Conservation (phyloP, 2,797 vertebrate species). For the Gouania willdenowi region DNA sequence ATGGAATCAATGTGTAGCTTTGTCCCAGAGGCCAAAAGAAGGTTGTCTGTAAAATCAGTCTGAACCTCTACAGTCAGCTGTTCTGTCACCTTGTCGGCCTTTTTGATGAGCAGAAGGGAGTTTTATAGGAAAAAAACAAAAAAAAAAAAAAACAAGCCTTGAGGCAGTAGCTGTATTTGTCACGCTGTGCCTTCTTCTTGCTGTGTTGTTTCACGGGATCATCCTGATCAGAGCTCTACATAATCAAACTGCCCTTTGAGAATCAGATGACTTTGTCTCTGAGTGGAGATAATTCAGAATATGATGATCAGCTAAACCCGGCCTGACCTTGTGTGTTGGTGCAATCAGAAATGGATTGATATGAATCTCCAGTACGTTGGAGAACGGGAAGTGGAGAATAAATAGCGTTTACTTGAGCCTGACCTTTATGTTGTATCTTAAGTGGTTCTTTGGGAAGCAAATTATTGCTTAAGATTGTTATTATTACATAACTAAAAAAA, state of each 20-base stretch:
- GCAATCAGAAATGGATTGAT: slow-evolving; percentile 48
- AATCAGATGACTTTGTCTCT: slow-evolving; percentile 60
- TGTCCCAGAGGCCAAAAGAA: slow-evolving; percentile 50
- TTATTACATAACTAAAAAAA: no score
- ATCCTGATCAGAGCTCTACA: slow-evolving; percentile 27
- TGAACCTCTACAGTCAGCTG: slow-evolving; percentile 4
- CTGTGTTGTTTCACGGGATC: slow-evolving; percentile 10
- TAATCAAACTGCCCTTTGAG: slow-evolving; percentile 53
- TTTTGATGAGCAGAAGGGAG: slow-evolving; percentile 17
- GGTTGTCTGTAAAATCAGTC: slow-evolving; percentile 56
- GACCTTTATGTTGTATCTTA: slow-evolving; percentile 49
- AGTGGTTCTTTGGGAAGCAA: slow-evolving; percentile 28
- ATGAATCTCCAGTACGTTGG: slow-evolving; percentile 47
- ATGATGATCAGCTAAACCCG: slow-evolving; percentile 51
- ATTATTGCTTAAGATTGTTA: slow-evolving; percentile 51
- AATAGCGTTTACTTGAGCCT: slow-evolving; percentile 38
- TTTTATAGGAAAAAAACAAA: neutral
- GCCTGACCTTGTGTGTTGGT: slow-evolving; percentile 47
- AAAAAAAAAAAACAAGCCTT: neutral
- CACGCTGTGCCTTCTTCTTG: slow-evolving; percentile 15
- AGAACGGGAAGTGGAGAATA: slow-evolving; percentile 29
- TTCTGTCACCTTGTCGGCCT: slow-evolving; percentile 32
- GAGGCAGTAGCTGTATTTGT: neutral
- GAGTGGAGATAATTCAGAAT: slow-evolving; percentile 47
- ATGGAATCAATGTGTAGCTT: slow-evolving; percentile 60